Conservation (phyloP, 2,797 vertebrate species). For the Borostomias antarcticus region DNA sequence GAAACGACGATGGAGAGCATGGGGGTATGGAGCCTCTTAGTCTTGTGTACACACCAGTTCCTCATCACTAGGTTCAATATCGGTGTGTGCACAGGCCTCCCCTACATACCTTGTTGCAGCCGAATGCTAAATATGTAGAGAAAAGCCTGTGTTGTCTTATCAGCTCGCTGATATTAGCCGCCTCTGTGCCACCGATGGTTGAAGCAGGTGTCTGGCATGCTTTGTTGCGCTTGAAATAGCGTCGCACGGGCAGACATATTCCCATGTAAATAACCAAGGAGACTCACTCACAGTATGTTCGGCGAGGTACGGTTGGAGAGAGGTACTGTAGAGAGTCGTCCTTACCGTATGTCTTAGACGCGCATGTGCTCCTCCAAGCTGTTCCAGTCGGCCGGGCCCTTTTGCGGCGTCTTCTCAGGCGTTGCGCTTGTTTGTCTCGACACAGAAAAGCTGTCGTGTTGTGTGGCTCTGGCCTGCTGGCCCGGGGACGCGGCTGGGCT, state of each 20-base stretch:
- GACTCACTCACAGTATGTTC: no score
- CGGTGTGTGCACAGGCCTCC: constrained; percentile 10
- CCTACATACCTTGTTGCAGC: constrained; percentile 30
- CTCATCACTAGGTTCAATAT: constrained; percentile 13
- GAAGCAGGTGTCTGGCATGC: constrained; percentile 4
- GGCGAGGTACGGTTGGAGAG: no score
- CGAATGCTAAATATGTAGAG: constrained; percentile 28
- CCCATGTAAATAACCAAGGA: no score
- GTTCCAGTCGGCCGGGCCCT: constrained; percentile 68
- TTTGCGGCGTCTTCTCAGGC: constrained; percentile 65
- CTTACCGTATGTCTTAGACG: no score
- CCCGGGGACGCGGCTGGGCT: constrained; percentile 65
- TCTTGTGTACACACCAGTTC: constrained; percentile 25
- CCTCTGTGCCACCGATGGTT: constrained; percentile 1
- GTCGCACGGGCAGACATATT: background rate
- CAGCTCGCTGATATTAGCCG: background rate
- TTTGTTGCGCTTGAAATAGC: constrained; percentile 1
- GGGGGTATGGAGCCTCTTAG: background rate
- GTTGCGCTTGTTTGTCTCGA: constrained; percentile 69
- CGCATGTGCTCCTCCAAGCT: constrained; percentile 63
- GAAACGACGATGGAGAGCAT: no score
- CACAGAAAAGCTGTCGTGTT: constrained; percentile 67
- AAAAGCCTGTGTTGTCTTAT: constrained; percentile 24
- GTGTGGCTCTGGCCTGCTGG: constrained; percentile 56
- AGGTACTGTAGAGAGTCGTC: no score